phyloP scores from a whole-genome alignment of 2,888 invertebrate genomes.

The Sinodicranocentrus sp. region DNA sequence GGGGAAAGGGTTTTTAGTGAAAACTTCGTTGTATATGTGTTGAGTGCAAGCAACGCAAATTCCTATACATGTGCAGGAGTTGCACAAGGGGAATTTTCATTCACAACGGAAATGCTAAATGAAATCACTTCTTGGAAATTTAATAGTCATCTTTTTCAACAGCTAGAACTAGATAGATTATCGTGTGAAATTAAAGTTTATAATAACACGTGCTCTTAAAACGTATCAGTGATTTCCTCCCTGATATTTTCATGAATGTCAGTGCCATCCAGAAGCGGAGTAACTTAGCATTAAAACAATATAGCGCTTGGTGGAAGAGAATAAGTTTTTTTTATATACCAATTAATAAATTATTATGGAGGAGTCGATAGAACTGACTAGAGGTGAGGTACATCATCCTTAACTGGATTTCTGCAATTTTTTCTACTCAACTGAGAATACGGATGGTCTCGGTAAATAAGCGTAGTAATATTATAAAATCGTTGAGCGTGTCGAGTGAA shows the following conservation, averaged over 20 bases:
- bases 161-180: slow-evolving; percentile 1
- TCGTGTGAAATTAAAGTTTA: slow-evolving; percentile 1
- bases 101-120: too few relatives aligned
- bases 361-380: slow-evolving; percentile 14
- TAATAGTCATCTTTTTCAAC: too few relatives aligned
- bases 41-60: too few relatives aligned
- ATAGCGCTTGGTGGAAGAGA: too few relatives aligned
- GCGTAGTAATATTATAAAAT: slow-evolving; percentile 54
- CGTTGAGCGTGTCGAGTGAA: slow-evolving; percentile 59
- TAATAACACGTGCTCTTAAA: background rate
- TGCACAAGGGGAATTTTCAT: too few relatives aligned
- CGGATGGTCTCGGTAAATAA: slow-evolving; percentile 61
- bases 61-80: too few relatives aligned
- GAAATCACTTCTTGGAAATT: too few relatives aligned
- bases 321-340: too few relatives aligned
- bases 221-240: background rate
- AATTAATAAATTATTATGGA: background rate
- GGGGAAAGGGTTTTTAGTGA: too few relatives aligned
- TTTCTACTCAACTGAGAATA: slow-evolving; percentile 46
- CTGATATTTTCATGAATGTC: slow-evolving; percentile 55
- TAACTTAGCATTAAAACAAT: slow-evolving; percentile 43
- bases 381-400: too few relatives aligned
- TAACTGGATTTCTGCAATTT: slow-evolving; percentile 12
- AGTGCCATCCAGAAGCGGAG: slow-evolving; percentile 62
- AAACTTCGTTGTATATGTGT: too few relatives aligned